phyloP scores from a whole-genome alignment of 2,113 vertebrate species.

The Galbula dea region DNA sequence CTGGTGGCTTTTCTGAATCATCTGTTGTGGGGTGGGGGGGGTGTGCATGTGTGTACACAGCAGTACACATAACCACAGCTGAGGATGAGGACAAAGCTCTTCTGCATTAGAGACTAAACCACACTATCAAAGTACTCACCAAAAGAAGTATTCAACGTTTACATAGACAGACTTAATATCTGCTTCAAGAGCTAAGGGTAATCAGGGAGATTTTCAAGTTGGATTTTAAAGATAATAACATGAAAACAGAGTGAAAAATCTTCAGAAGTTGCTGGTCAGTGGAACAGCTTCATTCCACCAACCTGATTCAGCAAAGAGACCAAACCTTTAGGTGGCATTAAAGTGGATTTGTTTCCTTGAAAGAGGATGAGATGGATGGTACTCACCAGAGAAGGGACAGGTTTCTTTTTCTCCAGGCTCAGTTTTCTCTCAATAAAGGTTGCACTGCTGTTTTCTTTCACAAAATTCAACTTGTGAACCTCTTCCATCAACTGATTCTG shows the following conservation, averaged over 20 bases:
- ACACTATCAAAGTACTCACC: not conserved
- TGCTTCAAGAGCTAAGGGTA: not conserved
- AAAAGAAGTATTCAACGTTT: not conserved
- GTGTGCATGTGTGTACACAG: not conserved
- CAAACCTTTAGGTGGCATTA: not conserved
- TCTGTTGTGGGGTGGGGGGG: not conserved
- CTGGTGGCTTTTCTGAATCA: not conserved
- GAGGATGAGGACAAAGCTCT: not conserved
- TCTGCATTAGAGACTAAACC: not conserved
- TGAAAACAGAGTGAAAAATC: not conserved
- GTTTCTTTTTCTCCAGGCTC: slow-evolving; percentile 92
- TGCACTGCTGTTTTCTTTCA: slow-evolving; percentile 81
- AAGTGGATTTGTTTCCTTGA: not conserved
- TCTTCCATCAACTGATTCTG: slow-evolving; percentile 89
- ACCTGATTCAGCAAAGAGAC: not conserved
- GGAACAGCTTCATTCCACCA: not conserved
- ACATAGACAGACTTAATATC: not conserved
- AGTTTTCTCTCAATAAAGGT: slow-evolving; percentile 92
- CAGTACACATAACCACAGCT: not conserved
- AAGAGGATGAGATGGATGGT: not conserved
- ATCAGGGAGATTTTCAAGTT: not conserved
- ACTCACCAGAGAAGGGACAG: slow-evolving; percentile 72
- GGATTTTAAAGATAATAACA: not conserved
- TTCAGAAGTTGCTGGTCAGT: not conserved
- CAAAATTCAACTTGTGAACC: slow-evolving; percentile 86